phyloP scores from a whole-genome alignment of 1,140 invertebrate genomes.

The Riptortus pedestris region DNA sequence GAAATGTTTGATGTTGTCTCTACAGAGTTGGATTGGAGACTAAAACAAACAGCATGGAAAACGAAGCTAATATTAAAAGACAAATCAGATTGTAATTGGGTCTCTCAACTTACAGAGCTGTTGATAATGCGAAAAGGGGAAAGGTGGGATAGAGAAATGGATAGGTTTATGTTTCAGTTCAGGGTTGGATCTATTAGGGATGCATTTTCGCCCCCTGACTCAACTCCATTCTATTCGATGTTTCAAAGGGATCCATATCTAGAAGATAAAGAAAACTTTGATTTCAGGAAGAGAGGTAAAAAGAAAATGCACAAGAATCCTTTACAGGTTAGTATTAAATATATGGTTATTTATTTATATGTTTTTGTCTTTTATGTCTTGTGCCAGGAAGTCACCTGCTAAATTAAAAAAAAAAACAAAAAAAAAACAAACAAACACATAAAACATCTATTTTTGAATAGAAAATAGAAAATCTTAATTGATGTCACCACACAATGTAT shows the following conservation, averaged over 20 bases:
- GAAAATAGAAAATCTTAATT: too few species aligned
- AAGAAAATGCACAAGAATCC: constrained; percentile 29
- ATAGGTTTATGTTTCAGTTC: constrained; percentile 33
- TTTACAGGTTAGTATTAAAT: neutral
- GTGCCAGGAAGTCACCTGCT: too few species aligned
- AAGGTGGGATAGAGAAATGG: constrained; percentile 34
- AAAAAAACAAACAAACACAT: neutral
- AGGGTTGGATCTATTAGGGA: constrained; percentile 22
- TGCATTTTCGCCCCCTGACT: neutral
- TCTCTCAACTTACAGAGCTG: constrained; percentile 31
- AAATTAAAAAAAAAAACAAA: too few species aligned
- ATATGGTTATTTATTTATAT: neutral
- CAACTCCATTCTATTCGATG: constrained; percentile 19
- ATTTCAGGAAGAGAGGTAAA: constrained; percentile 31
- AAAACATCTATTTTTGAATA: too few species aligned
- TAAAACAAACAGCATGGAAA: constrained; percentile 24
- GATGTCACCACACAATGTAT: too few species aligned
- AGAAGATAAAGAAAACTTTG: constrained; percentile 24
- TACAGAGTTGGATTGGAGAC: constrained; percentile 24
- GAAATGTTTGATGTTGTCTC: constrained; percentile 12
- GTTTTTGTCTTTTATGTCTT: neutral
- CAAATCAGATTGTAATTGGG: constrained; percentile 29
- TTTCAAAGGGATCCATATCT: constrained; percentile 23
- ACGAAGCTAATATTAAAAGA: constrained; percentile 24
- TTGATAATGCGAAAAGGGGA: constrained; percentile 29